Percentiles rank a stretch among this genome's conserved stretches.
phyloP scores from a whole-genome alignment of 1,140 invertebrate species.

The Brachionus koreanus region DNA sequence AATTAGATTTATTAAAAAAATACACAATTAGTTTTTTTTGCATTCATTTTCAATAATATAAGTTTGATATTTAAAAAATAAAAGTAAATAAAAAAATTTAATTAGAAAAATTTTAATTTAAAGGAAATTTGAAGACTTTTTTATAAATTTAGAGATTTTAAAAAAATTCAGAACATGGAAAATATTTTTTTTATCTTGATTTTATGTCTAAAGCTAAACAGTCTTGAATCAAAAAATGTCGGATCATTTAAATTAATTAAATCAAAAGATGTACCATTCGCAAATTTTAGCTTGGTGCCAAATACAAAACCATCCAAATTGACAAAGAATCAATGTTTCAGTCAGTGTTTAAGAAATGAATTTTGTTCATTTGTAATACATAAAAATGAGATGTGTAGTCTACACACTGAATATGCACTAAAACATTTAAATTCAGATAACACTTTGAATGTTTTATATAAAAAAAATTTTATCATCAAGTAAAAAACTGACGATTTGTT shows the following conservation, averaged over 20 bases:
- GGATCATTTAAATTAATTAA: not conserved
- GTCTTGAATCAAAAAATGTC: not conserved
- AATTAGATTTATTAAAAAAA: no score
- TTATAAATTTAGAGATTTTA: no score
- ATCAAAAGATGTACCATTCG: not conserved
- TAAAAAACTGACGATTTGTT: not conserved
- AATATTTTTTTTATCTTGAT: no score
- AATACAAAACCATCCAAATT: not conserved
- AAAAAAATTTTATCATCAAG: not conserved
- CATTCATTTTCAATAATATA: no score
- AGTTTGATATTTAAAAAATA: no score
- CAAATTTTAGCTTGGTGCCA: not conserved
- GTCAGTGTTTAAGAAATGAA: not conserved
- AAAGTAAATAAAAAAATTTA: no score
- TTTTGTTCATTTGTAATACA: not conserved
- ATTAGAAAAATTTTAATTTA: no score
- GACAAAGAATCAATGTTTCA: not conserved
- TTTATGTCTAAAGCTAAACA: no score
- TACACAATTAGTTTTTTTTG: no score
- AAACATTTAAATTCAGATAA: not conserved
- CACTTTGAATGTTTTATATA: not conserved
- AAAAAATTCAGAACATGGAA: no score
- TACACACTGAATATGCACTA: not conserved
- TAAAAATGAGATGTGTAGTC: not conserved
- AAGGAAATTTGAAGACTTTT: no score